phyloP scores from a whole-genome alignment of 2,888 invertebrate genomes.

The Sarcophaga carnaria region DNA sequence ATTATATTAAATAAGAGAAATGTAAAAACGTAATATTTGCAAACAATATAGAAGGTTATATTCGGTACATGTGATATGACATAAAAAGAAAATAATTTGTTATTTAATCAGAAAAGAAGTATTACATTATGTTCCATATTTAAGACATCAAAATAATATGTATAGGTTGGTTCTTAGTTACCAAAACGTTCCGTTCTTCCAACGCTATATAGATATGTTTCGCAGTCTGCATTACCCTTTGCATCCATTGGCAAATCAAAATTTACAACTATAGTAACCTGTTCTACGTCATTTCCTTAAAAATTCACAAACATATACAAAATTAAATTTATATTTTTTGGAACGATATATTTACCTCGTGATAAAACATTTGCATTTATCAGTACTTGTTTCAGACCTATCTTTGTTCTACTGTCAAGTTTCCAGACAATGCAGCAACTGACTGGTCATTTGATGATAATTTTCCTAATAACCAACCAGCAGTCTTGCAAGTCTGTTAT shows the following conservation, averaged over 20 bases:
- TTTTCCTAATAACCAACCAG: slow-evolving; percentile 93
- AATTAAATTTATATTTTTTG: slow-evolving; percentile 6
- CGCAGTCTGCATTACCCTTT: slow-evolving; percentile 93
- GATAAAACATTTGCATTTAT: slow-evolving; percentile 95
- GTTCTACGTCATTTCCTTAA: slow-evolving; percentile 96
- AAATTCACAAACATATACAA: background rate
- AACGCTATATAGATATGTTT: slow-evolving; percentile 98
- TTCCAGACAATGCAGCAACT: slow-evolving; percentile 95
- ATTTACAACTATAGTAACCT: slow-evolving; percentile 98
- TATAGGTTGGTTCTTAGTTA: slow-evolving; percentile 33
- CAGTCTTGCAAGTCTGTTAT: slow-evolving; percentile 91
- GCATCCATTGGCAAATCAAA: slow-evolving; percentile 96
- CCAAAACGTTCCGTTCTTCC: slow-evolving; percentile 99
- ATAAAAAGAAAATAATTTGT: slow-evolving; percentile 41
- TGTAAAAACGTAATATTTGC: slow-evolving; percentile 48
- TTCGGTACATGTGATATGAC: slow-evolving; percentile 43
- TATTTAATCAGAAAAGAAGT: background rate
- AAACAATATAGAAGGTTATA: slow-evolving; percentile 60
- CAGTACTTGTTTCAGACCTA: slow-evolving; percentile 95
- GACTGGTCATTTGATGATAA: slow-evolving; percentile 96
- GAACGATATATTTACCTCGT: slow-evolving; percentile 82
- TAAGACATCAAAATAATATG: no score
- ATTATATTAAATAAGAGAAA: slow-evolving; percentile 48
- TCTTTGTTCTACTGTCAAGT: slow-evolving; percentile 95
- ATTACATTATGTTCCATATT: no score